Base-by-base conservation (phyloP, 92 coral and sea anemone genomes). In the Epizoanthus fatuus region DNA sequence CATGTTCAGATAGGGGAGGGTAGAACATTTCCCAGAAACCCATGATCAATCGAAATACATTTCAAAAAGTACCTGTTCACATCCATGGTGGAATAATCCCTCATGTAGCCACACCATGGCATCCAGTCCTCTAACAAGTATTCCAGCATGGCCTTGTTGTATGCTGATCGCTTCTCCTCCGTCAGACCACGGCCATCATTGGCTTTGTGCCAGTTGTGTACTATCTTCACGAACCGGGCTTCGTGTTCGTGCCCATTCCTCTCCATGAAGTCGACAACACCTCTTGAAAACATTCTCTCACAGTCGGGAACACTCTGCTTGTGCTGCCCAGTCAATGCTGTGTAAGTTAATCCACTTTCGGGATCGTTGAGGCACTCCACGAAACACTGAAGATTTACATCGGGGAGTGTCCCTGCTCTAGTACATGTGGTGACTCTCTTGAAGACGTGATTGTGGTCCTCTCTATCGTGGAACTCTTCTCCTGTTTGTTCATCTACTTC, bases 361-460 rank as follows among this genome's bases (percentile, higher is more conserved):
- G n/a, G n/a, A n/a, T n/a, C n/a, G n/a, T n/a, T n/a, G n/a, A n/a
- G n/a, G n/a, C n/a, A n/a, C n/a, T n/a, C n/a, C n/a, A n/a, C n/a
- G 75, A 92, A 92, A 58, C 66, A 72, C 16, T 40, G 40, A 63
- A 86, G 37, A 58, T 86, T 86, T 25, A 92, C 63, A n/a, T 49
- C 64, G 29, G 91, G 95, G 38, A 92, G 60, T 3, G 69, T 38
- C 12, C 91, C 93, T 39, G 66, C 68, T 44, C 87, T 83, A 4
- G 67, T 35, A 60, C 90, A 89, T 16, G 59, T 62, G 3, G 82
- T 82, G 44, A 89, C 86, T 16, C 93, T 79, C 81, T 89, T 92
- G 8, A 93, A 62, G 0, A 93, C 87, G 72, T 89, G 93, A 20
- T 90, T 90, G 83, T 90, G 93, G 77, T 93, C 96, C 59, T 92